These are phyloP conservation scores for Polydrusus cervinus DNA, from an alignment of 2,888 invertebrate genomes.

Conservation along the genomic window DNA sequence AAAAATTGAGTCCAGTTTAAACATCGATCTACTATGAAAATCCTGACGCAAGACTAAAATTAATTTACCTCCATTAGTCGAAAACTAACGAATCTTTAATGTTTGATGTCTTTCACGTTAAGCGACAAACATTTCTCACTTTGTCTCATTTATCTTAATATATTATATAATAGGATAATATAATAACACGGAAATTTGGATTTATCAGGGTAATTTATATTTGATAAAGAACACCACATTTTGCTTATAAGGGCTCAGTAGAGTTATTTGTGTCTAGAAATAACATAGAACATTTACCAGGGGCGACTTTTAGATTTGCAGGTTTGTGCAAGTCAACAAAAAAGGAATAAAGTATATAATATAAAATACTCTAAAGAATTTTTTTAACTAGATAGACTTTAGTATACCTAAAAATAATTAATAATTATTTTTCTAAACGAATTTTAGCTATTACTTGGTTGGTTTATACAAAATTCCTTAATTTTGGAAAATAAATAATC, in stretches of 20 bases:
- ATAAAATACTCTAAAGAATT: no score
- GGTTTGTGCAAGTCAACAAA: no score
- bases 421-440: no score
- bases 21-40: not conserved
- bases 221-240: slow-evolving; percentile 6
- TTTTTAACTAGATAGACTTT: no score
- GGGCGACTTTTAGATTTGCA: no score
- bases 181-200: slow-evolving; percentile 17
- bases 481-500: no score
- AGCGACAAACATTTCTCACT: slow-evolving; percentile 13
- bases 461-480: no score
- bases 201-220: slow-evolving; percentile 5
- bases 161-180: slow-evolving; percentile 6
- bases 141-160: slow-evolving; percentile 21
- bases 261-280: not conserved
- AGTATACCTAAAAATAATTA: no score
- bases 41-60: not conserved
- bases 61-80: slow-evolving; percentile 2
- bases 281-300: not conserved
- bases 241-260: not conserved
- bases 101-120: slow-evolving; percentile 11
- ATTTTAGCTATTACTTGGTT: no score
- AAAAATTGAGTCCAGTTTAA: not conserved
- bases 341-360: no score
- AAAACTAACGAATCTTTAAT: slow-evolving; percentile 14